phyloP scores from a whole-genome alignment of 2,888 invertebrate species.

The Melieria omissa region DNA sequence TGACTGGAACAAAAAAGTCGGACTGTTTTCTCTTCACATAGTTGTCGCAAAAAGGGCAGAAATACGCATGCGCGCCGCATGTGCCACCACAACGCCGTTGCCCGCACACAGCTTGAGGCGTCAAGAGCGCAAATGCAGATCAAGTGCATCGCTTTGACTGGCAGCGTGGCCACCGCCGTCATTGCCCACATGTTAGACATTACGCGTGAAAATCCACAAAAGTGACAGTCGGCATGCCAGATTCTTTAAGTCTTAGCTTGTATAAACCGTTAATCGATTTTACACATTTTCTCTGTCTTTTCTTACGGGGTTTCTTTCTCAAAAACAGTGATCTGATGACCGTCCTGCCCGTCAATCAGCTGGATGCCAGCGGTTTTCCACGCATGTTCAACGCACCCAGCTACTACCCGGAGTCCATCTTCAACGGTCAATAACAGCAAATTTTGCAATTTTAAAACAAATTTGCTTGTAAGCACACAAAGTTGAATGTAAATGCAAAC shows the following conservation, averaged over 20 bases:
- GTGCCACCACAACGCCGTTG: slow-evolving; percentile 42
- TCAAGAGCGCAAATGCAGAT: not conserved
- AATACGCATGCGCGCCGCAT: slow-evolving; percentile 57
- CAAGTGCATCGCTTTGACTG: not conserved
- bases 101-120: slow-evolving; percentile 24
- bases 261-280: not conserved
- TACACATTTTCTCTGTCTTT: slow-evolving; percentile 1
- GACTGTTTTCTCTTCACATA: not conserved
- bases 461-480: not conserved
- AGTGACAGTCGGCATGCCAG: not conserved
- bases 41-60: slow-evolving; percentile 19
- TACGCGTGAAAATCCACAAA: slow-evolving; percentile 14
- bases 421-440: slow-evolving; percentile 61
- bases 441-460: slow-evolving; percentile 17
- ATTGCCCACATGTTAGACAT: slow-evolving; percentile 32
- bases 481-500: not conserved
- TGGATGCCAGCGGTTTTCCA: slow-evolving; percentile 64
- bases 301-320: slow-evolving; percentile 5
- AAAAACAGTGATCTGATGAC: slow-evolving; percentile 63
- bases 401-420: slow-evolving; percentile 66
- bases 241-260: not conserved
- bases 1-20: not conserved
- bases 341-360: slow-evolving; percentile 64
- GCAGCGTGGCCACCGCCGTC: not conserved
- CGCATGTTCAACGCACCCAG: slow-evolving; percentile 66